Evolutionary conservation across 2,888 invertebrate species (phyloP).

Genomic region (Nomada goodeniana): DNA sequence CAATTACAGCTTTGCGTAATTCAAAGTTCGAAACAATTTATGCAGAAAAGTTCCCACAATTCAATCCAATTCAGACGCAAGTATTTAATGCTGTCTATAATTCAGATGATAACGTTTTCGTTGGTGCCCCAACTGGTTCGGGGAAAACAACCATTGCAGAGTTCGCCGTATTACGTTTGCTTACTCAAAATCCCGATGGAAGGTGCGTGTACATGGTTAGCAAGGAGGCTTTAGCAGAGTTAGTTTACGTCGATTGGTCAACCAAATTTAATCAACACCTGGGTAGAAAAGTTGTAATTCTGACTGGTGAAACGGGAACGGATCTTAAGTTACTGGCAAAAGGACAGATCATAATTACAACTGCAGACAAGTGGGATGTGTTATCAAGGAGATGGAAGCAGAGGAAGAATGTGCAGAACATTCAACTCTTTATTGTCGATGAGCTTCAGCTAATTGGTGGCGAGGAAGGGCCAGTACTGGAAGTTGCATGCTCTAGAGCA

Average conservation of each 20-base stretch:
- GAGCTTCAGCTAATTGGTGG: slow-evolving; percentile 96
- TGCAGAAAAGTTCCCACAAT: slow-evolving; percentile 93
- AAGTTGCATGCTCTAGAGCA: slow-evolving; percentile 96
- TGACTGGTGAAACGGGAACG: slow-evolving; percentile 98
- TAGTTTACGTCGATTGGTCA: slow-evolving; percentile 96
- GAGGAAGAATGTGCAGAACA: slow-evolving; percentile 98
- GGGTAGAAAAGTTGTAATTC: slow-evolving; percentile 93
- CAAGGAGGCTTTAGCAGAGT: slow-evolving; percentile 95
- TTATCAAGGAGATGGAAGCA: slow-evolving; percentile 99
- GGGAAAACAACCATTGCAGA: slow-evolving; percentile 98
- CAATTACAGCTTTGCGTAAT: slow-evolving; percentile 96
- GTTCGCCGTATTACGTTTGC: slow-evolving; percentile 95
- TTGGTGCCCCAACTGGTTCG: slow-evolving; percentile 96
- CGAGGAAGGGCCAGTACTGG: slow-evolving; percentile 96
- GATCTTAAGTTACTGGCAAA: slow-evolving; percentile 97
- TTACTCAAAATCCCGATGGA: slow-evolving; percentile 90
- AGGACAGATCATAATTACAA: slow-evolving; percentile 98
- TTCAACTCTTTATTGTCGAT: slow-evolving; percentile 98
- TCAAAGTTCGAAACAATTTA: slow-evolving; percentile 94
- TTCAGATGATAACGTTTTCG: slow-evolving; percentile 98
- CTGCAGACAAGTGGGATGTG: slow-evolving; percentile 99
- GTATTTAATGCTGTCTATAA: slow-evolving; percentile 99
- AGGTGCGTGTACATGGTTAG: slow-evolving; percentile 98
- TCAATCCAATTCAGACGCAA: slow-evolving; percentile 99
- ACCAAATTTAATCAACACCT: slow-evolving; percentile 93